Conservation (phyloP, 2,113 vertebrate species). For the Suncus etruscus region DNA sequence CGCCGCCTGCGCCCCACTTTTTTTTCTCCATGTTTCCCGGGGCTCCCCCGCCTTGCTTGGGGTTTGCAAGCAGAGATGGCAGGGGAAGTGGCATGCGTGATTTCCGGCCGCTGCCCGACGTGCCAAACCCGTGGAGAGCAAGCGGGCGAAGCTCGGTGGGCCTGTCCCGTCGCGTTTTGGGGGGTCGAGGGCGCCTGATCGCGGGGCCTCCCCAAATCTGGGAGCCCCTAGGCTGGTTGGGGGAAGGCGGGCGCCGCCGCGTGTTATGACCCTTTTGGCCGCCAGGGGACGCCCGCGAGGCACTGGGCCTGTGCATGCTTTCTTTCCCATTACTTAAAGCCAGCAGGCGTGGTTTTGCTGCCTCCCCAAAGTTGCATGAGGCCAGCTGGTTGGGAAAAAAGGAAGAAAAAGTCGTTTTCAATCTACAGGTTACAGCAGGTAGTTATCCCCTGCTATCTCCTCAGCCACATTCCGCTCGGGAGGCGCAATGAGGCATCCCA, state of each 20-base stretch:
- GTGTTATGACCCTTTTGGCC: neutral
- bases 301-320: neutral
- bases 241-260: neutral
- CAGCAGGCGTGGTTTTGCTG: neutral
- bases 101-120: constrained; percentile 63
- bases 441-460: neutral
- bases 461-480: neutral
- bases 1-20: neutral
- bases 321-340: neutral
- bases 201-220: neutral
- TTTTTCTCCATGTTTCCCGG: constrained; percentile 55
- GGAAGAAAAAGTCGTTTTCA: neutral
- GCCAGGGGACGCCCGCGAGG: constrained; percentile 81
- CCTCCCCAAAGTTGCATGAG: neutral
- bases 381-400: constrained; percentile 14
- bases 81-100: constrained; percentile 72
- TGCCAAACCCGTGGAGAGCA: neutral
- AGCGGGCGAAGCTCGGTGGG: neutral
- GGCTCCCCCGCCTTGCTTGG: neutral
- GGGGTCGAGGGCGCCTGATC: neutral
- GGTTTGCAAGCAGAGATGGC: constrained; percentile 36
- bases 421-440: neutral
- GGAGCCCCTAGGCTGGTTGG: neutral
- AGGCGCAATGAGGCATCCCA: neutral
- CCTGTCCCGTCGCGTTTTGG: accelerated